Evolutionary conservation across 1,140 invertebrate species (phyloP).

Genomic region (Bombus confusus): DNA sequence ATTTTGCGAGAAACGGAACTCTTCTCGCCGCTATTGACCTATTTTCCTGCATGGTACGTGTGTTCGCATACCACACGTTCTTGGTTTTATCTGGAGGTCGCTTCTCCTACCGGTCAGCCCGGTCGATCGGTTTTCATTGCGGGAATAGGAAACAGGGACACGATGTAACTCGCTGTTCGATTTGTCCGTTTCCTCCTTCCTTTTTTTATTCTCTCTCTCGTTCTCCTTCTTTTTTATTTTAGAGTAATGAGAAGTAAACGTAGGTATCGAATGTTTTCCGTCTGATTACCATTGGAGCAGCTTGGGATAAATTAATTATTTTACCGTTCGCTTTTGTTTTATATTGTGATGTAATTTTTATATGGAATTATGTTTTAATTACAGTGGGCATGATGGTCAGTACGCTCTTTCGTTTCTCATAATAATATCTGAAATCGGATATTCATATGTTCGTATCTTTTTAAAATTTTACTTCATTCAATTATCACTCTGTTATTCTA

Average conservation of each 20-base stretch:
- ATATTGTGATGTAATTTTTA: too few species aligned
- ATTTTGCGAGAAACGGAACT: constrained; percentile 29
- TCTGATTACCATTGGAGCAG: too few species aligned
- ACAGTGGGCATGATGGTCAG: background rate
- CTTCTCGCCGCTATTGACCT: constrained; percentile 14
- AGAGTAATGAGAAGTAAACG: background rate
- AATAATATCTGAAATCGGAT: background rate
- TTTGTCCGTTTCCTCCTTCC: background rate
- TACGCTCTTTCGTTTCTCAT: background rate
- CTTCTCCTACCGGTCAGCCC: constrained; percentile 16
- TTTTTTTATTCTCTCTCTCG: background rate
- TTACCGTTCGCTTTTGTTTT: background rate
- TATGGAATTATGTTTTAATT: background rate
- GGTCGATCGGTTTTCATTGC: constrained; percentile 29
- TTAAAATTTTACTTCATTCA: background rate
- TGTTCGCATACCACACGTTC: background rate
- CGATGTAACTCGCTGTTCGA: background rate
- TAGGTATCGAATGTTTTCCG: background rate
- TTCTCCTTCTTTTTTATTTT: too few species aligned
- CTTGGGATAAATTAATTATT: background rate
- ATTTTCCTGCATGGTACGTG: background rate
- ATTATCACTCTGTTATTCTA: background rate
- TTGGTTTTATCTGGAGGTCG: constrained; percentile 37
- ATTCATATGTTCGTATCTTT: background rate
- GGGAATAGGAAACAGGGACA: background rate